phyloP scores from a whole-genome alignment of 2,888 invertebrate genomes.

The Lapara coniferarum region DNA sequence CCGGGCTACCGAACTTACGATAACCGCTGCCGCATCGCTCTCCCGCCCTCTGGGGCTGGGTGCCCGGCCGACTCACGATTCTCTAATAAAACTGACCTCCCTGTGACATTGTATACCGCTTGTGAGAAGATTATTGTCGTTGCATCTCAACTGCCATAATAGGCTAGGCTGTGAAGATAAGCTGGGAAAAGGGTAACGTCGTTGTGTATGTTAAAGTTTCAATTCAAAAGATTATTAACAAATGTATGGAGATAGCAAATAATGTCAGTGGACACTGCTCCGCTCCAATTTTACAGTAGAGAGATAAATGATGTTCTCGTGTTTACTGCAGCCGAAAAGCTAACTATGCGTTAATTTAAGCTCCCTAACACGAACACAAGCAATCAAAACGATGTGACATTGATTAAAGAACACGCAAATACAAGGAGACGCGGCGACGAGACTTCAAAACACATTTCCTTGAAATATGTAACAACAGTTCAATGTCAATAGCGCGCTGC shows the following conservation, averaged over 20 bases:
- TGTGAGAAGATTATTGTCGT: slow-evolving; percentile 22
- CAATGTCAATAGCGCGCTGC: slow-evolving; percentile 76
- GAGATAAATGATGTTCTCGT: too few species aligned
- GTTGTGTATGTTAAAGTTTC: too few species aligned
- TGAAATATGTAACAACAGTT: slow-evolving; percentile 78
- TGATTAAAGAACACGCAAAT: slow-evolving; percentile 56
- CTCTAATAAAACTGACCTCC: slow-evolving; percentile 65
- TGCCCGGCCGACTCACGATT: slow-evolving; percentile 64
- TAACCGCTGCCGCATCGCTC: slow-evolving; percentile 38
- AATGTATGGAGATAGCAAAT: too few species aligned
- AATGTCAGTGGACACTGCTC: too few species aligned
- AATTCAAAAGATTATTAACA: too few species aligned
- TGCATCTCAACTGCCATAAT: not conserved
- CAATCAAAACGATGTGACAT: not conserved
- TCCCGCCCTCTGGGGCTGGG: slow-evolving; percentile 37
- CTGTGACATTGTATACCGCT: slow-evolving; percentile 25
- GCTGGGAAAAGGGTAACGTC: too few species aligned
- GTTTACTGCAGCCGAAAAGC: too few species aligned
- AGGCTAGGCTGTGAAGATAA: not conserved
- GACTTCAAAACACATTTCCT: slow-evolving; percentile 72
- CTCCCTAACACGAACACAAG: not conserved
- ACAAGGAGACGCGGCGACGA: slow-evolving; percentile 55
- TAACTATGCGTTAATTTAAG: not conserved
- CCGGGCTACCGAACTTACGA: slow-evolving; percentile 57
- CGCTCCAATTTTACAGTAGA: too few species aligned